Conservation (phyloP, 2,797 vertebrate species). For the Catharus ustulatus region DNA sequence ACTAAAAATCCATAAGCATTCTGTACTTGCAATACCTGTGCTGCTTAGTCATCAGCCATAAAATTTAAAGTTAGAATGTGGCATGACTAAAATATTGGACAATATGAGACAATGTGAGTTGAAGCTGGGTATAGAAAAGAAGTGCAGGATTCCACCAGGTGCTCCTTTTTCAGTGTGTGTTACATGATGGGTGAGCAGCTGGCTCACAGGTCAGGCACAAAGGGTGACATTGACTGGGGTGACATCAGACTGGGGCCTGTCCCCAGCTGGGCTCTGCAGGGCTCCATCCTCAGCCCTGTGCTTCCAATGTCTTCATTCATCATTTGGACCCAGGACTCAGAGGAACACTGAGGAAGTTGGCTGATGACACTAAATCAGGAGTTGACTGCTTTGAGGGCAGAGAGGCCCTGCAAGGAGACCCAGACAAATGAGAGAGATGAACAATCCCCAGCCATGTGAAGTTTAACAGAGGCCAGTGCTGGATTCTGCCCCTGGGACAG, state of each 20-base stretch:
- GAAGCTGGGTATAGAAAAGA: neutral
- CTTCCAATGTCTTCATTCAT: rapidly evolving
- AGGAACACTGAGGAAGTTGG: neutral
- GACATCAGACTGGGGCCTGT: neutral
- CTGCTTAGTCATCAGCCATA: neutral
- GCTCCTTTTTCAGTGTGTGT: neutral
- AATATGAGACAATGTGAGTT: neutral
- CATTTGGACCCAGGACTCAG: neutral
- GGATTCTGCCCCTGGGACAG: neutral
- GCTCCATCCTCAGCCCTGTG: neutral
- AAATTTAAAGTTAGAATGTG: neutral
- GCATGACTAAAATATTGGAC: neutral
- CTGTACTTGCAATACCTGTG: neutral
- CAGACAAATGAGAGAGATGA: neutral
- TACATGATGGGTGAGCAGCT: neutral
- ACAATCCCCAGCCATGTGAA: rapidly evolving
- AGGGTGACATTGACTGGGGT: neutral
- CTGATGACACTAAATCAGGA: rapidly evolving
- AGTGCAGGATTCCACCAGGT: neutral
- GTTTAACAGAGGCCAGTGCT: rapidly evolving
- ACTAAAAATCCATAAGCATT: neutral
- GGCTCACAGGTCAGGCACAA: rapidly evolving
- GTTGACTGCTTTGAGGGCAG: neutral
- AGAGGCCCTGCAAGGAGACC: neutral
- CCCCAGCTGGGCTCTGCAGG: neutral